Evolutionary conservation across 2,113 vertebrate genomes (phyloP).

Genomic region (Strigops habroptila): DNA sequence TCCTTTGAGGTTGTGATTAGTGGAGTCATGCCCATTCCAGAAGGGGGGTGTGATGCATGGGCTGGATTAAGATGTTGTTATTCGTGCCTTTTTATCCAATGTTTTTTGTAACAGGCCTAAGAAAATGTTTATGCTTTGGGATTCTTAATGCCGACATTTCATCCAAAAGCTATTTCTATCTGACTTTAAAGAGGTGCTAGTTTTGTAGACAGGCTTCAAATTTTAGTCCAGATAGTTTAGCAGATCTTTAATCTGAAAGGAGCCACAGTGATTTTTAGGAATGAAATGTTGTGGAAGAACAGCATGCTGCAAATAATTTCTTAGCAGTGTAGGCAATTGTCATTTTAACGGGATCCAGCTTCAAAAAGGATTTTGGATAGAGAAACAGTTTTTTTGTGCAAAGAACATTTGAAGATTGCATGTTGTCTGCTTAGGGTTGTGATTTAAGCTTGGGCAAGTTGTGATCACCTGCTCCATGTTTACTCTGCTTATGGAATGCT

Average conservation of each 20-base stretch:
- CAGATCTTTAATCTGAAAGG: not conserved
- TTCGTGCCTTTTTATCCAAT: not conserved
- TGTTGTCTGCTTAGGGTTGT: not conserved
- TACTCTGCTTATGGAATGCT: not conserved
- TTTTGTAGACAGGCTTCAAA: not conserved
- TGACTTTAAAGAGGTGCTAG: not conserved
- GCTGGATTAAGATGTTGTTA: not conserved
- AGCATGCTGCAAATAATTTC: not conserved
- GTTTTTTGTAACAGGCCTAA: not conserved
- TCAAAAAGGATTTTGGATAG: not conserved
- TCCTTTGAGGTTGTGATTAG: conserved; percentile 57
- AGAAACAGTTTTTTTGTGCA: not conserved
- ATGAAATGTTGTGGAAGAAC: not conserved
- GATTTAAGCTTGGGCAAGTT: not conserved
- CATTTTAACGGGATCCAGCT: not conserved
- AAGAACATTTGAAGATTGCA: not conserved
- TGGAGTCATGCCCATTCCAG: not conserved
- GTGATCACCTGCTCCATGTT: rapidly evolving
- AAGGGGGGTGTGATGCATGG: not conserved
- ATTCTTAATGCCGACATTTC: not conserved
- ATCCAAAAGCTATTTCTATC: not conserved
- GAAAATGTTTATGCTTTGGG: not conserved
- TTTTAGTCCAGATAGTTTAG: not conserved
- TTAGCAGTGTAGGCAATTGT: not conserved
- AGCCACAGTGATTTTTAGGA: not conserved